These are phyloP conservation scores for Drosophila bocqueti DNA, from an alignment of 1,140 invertebrate species.

Conservation along the genomic window DNA sequence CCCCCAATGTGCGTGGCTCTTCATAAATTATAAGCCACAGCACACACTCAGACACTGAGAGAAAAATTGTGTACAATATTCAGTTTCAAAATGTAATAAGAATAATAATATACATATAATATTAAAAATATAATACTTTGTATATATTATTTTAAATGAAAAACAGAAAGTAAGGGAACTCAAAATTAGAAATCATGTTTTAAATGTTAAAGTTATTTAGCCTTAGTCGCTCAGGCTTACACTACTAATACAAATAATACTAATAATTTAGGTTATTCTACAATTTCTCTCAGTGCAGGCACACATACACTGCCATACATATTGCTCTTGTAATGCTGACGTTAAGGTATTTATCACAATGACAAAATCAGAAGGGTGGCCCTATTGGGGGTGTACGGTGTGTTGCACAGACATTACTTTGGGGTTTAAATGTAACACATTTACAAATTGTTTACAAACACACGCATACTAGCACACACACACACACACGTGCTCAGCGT, in stretches of 20 bases:
- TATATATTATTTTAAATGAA: too few species aligned
- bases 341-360: slow-evolving; percentile 76
- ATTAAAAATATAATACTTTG: too few species aligned
- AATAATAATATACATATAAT: too few species aligned
- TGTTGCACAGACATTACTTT: slow-evolving; percentile 61
- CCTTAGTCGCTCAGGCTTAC: too few species aligned
- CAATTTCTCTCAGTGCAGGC: not conserved
- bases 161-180: too few species aligned
- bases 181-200: too few species aligned
- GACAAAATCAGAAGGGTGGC: slow-evolving; percentile 63
- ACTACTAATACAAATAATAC: too few species aligned
- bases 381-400: slow-evolving; percentile 6
- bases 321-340: slow-evolving; percentile 57
- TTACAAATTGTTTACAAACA: slow-evolving; percentile 78
- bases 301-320: slow-evolving; percentile 10
- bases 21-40: slow-evolving; percentile 60
- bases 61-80: not conserved
- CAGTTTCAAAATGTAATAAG: too few species aligned
- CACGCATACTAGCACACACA: slow-evolving; percentile 6
- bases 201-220: too few species aligned
- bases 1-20: slow-evolving; percentile 20
- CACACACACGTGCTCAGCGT: slow-evolving; percentile 42
- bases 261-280: too few species aligned
- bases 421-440: slow-evolving; percentile 77
- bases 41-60: slow-evolving; percentile 3